A percentile compares a stretch with the other conserved stretches of the same genome.
Conservation (phyloP, 1,140 invertebrate genomes). For the Camponotus floridanus region DNA sequence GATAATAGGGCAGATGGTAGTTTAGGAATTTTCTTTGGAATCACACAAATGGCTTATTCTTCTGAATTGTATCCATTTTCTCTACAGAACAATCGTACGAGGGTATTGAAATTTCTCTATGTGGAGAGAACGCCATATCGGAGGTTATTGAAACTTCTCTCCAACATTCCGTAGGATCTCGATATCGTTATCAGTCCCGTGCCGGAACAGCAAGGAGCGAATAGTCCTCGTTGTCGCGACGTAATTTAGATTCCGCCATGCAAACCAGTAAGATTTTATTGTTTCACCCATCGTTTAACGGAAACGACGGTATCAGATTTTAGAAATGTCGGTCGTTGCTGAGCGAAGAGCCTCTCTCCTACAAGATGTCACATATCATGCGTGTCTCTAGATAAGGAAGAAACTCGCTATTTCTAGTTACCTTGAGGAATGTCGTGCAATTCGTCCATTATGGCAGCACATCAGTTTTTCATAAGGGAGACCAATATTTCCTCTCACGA, state of each 20-base stretch:
- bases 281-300: conserved; percentile 52
- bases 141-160: conserved; percentile 49
- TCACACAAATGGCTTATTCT: neutral
- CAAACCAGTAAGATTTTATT: conserved; percentile 57
- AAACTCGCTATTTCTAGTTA: neutral
- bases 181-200: conserved; percentile 34
- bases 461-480: conserved; percentile 20
- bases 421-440: neutral
- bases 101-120: conserved; percentile 38
- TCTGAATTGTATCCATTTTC: neutral
- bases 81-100: conserved; percentile 14
- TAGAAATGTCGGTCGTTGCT: conserved; percentile 30
- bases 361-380: conserved; percentile 14
- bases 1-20: neutral
- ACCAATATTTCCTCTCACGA: conserved; percentile 22
- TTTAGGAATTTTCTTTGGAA: neutral
- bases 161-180: conserved; percentile 35
- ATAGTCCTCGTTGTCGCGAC: conserved; percentile 39
- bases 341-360: neutral
- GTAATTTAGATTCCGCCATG: conserved; percentile 47
- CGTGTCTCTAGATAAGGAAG: neutral
- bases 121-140: conserved; percentile 8
- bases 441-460: neutral
- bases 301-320: conserved; percentile 37
- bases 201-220: conserved; percentile 46